Percentiles rank a stretch among this genome's conserved stretches.
Conservation (phyloP, 2,888 invertebrate species). For the Leptopilina syphax region DNA sequence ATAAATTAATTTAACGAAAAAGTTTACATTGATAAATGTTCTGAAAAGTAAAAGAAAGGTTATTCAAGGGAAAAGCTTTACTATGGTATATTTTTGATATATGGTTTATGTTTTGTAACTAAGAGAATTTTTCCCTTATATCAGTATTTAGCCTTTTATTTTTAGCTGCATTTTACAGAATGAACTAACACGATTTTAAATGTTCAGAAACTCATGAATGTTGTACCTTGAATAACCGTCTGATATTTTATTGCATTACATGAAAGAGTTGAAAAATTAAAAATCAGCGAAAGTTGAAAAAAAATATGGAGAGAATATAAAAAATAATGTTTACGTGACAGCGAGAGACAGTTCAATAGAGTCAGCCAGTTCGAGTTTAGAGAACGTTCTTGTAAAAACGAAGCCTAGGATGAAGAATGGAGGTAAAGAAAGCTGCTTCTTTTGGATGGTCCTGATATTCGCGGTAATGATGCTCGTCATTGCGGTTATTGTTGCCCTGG, state of each 20-base stretch:
- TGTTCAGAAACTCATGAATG: not conserved
- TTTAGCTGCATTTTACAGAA: not conserved
- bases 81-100: not conserved
- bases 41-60: not conserved
- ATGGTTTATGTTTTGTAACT: conserved; percentile 25
- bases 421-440: conserved; percentile 65
- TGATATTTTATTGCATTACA: conserved; percentile 52
- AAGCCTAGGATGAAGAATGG: conserved; percentile 70
- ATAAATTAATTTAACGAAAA: too few relatives aligned
- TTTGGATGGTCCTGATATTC: conserved; percentile 71
- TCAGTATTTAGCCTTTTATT: not conserved
- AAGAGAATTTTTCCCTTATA: not conserved
- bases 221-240: conserved; percentile 25
- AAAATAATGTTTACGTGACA: conserved; percentile 67
- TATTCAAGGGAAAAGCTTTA: conserved; percentile 22
- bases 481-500: conserved; percentile 74
- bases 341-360: conserved; percentile 67
- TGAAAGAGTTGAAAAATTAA: conserved; percentile 16
- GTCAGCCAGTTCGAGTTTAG: conserved; percentile 67
- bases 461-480: conserved; percentile 71
- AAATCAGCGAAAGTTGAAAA: conserved; percentile 1
- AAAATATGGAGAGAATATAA: conserved; percentile 63
- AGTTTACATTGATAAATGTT: too few relatives aligned
- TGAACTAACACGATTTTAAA: not conserved
- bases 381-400: conserved; percentile 68